These are phyloP conservation scores for Beris chalybata DNA, from an alignment of 2,888 invertebrate genomes.

Conservation along the genomic window DNA sequence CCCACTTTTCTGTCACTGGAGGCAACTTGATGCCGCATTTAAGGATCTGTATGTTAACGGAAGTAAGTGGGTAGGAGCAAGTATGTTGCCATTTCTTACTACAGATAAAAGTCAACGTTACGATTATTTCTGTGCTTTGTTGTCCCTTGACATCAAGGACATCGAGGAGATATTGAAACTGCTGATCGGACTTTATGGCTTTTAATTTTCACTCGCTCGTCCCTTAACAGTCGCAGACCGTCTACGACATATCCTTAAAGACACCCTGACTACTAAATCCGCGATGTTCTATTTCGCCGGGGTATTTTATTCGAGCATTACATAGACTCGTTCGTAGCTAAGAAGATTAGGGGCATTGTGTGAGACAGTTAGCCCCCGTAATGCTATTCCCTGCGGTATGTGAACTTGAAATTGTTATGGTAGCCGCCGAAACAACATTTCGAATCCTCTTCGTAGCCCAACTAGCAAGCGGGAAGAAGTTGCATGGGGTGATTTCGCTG, in stretches of 20 bases:
- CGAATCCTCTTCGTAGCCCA: slow-evolving; percentile 15
- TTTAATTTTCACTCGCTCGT: slow-evolving; percentile 22
- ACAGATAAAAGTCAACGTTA: slow-evolving; percentile 18
- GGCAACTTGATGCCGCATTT: slow-evolving; percentile 1
- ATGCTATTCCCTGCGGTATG: slow-evolving; percentile 26
- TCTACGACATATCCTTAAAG: slow-evolving; percentile 2
- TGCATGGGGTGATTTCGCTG: neutral
- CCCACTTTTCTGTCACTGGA: slow-evolving; percentile 3
- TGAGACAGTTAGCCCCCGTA: slow-evolving; percentile 10
- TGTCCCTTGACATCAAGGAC: slow-evolving; percentile 4
- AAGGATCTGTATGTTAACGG: neutral
- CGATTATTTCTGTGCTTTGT: slow-evolving; percentile 18
- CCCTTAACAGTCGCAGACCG: neutral
- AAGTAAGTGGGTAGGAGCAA: neutral
- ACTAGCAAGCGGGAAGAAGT: neutral
- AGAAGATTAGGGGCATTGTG: slow-evolving; percentile 35
- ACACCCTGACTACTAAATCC: neutral
- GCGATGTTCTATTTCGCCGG: neutral
- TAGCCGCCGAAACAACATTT: slow-evolving; percentile 36
- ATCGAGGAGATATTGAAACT: slow-evolving; percentile 2
- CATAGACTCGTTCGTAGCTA: slow-evolving; percentile 19
- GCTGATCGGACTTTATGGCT: slow-evolving; percentile 25
- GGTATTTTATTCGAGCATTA: neutral
- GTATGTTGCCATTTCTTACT: neutral
- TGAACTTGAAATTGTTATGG: slow-evolving; percentile 38